Evolutionary conservation across 2,797 vertebrate species (phyloP), one percentile per base, ranked within the genome.

Genomic region (Morelia viridis): DNA sequence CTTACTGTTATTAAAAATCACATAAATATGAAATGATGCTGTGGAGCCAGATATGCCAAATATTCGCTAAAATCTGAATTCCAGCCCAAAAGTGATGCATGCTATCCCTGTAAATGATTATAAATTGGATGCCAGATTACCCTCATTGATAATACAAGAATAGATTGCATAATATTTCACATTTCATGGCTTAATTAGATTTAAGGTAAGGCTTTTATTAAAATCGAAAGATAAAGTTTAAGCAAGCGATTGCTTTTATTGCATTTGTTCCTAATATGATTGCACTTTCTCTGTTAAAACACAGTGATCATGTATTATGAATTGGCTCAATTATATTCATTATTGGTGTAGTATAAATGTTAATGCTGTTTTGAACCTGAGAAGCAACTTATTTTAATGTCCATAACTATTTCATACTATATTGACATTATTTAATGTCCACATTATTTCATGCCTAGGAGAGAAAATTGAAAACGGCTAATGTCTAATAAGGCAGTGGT

Each of bases 231-330:
- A 94, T 94, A 95, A 93, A 85, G 0, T 10, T 88, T 89, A 89
- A 61, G 88, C 60, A 90, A 19, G 0, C 26, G 64, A 46, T 1
- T 31, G 41, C 28, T 83, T 2, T 91, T 83, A 90, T 19, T 91
- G 15, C 71, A 41, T 50, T 94, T 87, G 90, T 57, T 93, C 83
- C 58, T 95, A 90, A 94, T 93, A 10, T 87, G 91, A 93, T 93
- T 26, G 93, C 95, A 89, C 35, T 94, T 96, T n/a, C n/a, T n/a
- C 31, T 95, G 28, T 93, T 60, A 91, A 90, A 58, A 89, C 28
- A 61, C 89, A 71, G 31, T 46, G 90, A 92, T 83, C 58, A 89
- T 4, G n/a, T 89, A 88, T 94, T 95, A 92, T 93, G 80, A 93
- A 57, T 88, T 89, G 76, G 0, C 0, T 89, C 68, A 57, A 88